phyloP scores from a whole-genome alignment of 1,140 invertebrate genomes.

The Penaeus vannamei region DNA sequence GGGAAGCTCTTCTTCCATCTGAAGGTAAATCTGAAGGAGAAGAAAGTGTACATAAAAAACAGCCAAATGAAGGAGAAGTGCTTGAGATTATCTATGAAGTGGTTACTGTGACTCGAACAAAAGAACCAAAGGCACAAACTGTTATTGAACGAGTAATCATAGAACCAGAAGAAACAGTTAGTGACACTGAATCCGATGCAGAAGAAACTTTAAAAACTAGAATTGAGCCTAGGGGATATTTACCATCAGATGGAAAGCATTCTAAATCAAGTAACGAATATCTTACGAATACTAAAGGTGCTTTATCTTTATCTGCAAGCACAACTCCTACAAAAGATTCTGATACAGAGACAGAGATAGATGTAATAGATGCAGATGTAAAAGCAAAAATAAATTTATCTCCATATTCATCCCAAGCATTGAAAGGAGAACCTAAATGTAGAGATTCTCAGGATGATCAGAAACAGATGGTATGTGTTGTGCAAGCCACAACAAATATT shows the following conservation, averaged over 20 bases:
- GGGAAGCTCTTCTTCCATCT: background rate
- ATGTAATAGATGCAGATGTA: no score
- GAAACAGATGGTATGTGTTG: no score
- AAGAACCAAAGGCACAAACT: constrained; percentile 20
- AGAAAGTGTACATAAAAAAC: background rate
- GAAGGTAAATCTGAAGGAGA: background rate
- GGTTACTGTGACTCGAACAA: constrained; percentile 11
- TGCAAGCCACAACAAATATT: no score
- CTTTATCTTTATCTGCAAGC: no score
- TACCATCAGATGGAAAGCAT: background rate
- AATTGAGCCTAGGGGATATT: background rate
- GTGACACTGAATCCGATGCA: constrained; percentile 30
- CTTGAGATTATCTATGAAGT: background rate
- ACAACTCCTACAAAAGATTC: no score
- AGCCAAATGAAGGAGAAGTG: background rate
- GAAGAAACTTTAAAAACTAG: background rate
- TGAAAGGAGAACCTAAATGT: no score
- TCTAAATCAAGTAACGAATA: no score
- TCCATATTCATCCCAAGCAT: no score
- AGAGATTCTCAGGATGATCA: no score
- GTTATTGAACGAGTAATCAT: background rate
- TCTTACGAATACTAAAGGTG: no score
- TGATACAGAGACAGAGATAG: no score
- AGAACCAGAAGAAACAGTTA: constrained; percentile 35
- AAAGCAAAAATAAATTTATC: no score